Percentiles rank a stretch among this genome's conserved stretches.
Evolutionary conservation across 2,797 vertebrate genomes (phyloP).

Genomic region (Enteromius trimaculatus): DNA sequence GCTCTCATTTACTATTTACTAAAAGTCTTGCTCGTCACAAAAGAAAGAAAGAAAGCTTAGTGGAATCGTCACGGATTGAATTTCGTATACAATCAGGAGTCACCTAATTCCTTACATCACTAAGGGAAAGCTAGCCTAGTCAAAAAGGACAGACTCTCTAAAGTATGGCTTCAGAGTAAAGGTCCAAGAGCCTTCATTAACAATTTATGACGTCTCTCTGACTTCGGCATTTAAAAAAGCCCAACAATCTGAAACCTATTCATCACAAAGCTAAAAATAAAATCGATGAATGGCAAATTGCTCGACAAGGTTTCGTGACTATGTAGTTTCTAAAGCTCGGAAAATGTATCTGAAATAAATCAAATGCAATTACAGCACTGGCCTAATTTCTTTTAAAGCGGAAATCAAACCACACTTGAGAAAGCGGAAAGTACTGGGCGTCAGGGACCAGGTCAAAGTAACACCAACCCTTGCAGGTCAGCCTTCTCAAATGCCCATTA

Average conservation of each 20-base stretch:
- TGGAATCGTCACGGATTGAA: not conserved
- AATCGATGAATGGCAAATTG: not conserved
- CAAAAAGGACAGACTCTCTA: not conserved
- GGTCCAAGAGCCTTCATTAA: not conserved
- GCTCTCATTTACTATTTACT: not conserved
- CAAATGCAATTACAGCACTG: not conserved
- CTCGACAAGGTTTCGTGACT: too few species aligned
- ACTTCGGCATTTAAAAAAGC: not conserved
- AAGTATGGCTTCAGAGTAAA: not conserved
- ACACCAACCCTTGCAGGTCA: conserved; percentile 18
- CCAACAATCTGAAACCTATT: not conserved
- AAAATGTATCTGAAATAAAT: not conserved
- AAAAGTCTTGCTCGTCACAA: not conserved
- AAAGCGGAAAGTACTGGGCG: not conserved
- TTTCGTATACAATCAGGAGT: not conserved
- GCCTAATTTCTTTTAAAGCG: not conserved
- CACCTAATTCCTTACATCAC: not conserved
- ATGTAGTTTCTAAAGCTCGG: not conserved
- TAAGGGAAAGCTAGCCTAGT: not conserved
- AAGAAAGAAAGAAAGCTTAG: not conserved
- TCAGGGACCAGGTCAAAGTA: conserved; percentile 2
- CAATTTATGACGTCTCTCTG: not conserved
- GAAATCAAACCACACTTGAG: not conserved
- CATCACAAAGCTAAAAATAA: not conserved
- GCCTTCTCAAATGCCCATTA: conserved; percentile 13